Base-by-base conservation (phyloP, 2,888 invertebrate species). In the Margaritifera margaritifera region DNA sequence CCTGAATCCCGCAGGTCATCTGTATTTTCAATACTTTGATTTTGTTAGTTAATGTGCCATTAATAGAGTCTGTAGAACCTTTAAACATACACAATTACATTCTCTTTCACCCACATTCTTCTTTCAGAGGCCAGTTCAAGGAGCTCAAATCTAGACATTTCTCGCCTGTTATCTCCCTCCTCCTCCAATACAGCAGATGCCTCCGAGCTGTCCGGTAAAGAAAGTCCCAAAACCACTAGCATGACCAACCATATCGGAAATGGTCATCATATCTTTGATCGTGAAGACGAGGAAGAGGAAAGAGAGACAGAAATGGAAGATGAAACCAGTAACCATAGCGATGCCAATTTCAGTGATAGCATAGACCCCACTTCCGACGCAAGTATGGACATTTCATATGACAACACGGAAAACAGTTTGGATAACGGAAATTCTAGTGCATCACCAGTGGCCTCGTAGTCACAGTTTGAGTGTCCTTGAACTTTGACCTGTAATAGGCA, bases 321-420 rank as follows among this genome's bases (percentile, higher is more conserved):
- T 54, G 73, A 71, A 54, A 60, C 62, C 54, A 68, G 68, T 66
- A 69, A 71, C 71, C 71, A 76, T 71, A 80, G 79, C 77, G 82
- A 82, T 60, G 80, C 74, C 63, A 76, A 82, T 69, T 57, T 78
- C 60, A 82, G 82, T 78, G 79, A 81, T 60, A 72, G 68, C 31
- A 73, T 79, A 31, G 77, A 80, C 53, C 74, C 76, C 25, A 71
- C 75, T 25, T 78, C 78, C 8, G 79, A 81, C 62, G 66, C 66
- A 22, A 80, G 78, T 67, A 73, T 80, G 70, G 80, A 82, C 54
- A 66, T 69, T 15, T 73, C 78, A 58, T 75, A 73, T 64, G 72
- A 66, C 62, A 66, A 72, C n/a, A 72, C 72, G 61, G 66, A 72
- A 67, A 72, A 74, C n/a, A 74, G 74, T 69, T 65, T 77, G 53